Conservation (phyloP, 2,113 vertebrate genomes). For the Odobenus rosmarus region DNA sequence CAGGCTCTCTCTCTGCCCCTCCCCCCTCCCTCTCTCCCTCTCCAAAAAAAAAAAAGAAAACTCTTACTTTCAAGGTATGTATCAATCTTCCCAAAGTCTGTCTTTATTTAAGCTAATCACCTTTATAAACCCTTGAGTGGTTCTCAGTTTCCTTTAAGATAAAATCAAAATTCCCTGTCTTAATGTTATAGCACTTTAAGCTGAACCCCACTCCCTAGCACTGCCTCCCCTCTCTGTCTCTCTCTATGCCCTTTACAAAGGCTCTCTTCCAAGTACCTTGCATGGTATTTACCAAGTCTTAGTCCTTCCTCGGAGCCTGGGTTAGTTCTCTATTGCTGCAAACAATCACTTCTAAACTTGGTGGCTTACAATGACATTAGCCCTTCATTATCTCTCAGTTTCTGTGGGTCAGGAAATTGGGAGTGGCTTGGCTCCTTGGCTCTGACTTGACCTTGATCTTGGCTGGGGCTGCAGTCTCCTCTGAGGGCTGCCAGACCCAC, state of each 20-base stretch:
- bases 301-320: neutral
- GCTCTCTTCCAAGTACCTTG: neutral
- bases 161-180: accelerated
- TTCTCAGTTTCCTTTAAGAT: neutral
- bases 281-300: neutral
- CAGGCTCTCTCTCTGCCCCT: too few relatives aligned
- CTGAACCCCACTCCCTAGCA: neutral
- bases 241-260: neutral
- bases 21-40: accelerated
- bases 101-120: neutral
- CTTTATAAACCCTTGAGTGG: neutral
- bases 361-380: too few relatives aligned
- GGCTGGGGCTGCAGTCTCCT: neutral
- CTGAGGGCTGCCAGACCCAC: neutral
- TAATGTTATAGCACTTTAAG: neutral
- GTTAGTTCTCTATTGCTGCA: neutral
- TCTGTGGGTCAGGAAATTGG: neutral
- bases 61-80: neutral
- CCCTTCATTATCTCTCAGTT: neutral
- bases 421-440: neutral
- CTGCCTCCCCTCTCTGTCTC: neutral
- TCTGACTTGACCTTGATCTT: neutral
- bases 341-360: neutral
- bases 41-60: neutral
- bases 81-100: neutral